Evolutionary conservation across 2,888 invertebrate species (phyloP).

Genomic region (Galeruca laticollis): DNA sequence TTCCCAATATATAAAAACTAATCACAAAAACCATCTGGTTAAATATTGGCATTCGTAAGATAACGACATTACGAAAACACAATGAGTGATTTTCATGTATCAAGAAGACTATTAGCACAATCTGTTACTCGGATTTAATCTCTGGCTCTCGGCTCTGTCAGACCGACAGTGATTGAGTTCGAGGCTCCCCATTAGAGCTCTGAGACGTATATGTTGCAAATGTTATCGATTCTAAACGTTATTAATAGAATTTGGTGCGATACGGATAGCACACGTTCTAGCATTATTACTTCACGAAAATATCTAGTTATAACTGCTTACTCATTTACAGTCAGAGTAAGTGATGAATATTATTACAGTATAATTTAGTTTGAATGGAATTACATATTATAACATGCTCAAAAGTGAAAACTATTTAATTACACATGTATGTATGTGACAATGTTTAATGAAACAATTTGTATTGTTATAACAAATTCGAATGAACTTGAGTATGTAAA

Average conservation of each 20-base stretch:
- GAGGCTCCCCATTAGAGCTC: constrained; percentile 50
- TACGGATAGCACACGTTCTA: constrained; percentile 24
- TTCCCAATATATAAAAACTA: no score
- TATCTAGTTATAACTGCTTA: neutral
- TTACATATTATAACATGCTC: no score
- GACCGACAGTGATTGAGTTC: constrained; percentile 55
- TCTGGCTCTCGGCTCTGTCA: constrained; percentile 50
- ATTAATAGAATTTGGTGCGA: constrained; percentile 46
- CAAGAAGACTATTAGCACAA: constrained; percentile 55
- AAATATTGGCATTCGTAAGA: no score
- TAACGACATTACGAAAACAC: constrained; percentile 7
- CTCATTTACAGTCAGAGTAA: neutral
- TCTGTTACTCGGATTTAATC: constrained; percentile 54
- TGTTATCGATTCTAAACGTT: constrained; percentile 49
- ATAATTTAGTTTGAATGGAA: neutral
- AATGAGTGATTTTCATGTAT: constrained; percentile 28
- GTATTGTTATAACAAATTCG: no score
- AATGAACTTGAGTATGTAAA: no score
- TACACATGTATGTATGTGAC: no score
- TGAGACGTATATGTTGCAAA: constrained; percentile 44
- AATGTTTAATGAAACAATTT: no score
- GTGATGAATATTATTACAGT: neutral
- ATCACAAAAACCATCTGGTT: neutral
- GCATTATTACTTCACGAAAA: constrained; percentile 27
- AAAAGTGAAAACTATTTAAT: no score